phyloP scores from a whole-genome alignment of 2,888 invertebrate genomes.

The Cosmorhoe ocellata region DNA sequence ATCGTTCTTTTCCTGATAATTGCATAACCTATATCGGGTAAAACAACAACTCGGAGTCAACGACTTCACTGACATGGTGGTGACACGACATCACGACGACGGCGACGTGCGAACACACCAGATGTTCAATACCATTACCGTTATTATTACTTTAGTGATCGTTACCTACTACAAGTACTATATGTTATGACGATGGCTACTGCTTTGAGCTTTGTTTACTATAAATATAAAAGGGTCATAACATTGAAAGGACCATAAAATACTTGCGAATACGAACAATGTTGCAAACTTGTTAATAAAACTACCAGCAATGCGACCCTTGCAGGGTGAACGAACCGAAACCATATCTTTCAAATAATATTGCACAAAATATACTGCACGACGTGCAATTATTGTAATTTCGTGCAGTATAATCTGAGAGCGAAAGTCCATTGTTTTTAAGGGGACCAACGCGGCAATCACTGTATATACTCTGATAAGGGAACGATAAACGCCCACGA shows the following conservation, averaged over 20 bases:
- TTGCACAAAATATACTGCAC: slow-evolving; percentile 39
- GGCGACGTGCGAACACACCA: slow-evolving; percentile 59
- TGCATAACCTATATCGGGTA: too few species aligned
- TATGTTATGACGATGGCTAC: slow-evolving; percentile 20
- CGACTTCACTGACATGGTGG: too few species aligned
- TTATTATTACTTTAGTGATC: slow-evolving; percentile 55
- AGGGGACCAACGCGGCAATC: slow-evolving; percentile 45
- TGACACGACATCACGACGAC: slow-evolving; percentile 27
- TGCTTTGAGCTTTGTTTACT: slow-evolving; percentile 12
- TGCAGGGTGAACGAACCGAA: slow-evolving; percentile 38
- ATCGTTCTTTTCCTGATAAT: too few species aligned
- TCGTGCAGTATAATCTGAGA: slow-evolving; percentile 26
- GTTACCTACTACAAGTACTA: slow-evolving; percentile 1
- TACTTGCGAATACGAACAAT: slow-evolving; percentile 17
- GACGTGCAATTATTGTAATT: slow-evolving; percentile 28
- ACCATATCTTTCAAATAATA: slow-evolving; percentile 38
- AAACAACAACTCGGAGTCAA: neutral
- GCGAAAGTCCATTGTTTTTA: slow-evolving; percentile 39
- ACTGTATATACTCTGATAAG: slow-evolving; percentile 59
- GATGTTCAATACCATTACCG: slow-evolving; percentile 62
- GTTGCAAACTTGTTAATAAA: slow-evolving; percentile 17
- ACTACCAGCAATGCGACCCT: slow-evolving; percentile 23
- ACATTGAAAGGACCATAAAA: slow-evolving; percentile 9
- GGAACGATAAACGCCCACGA: slow-evolving; percentile 60
- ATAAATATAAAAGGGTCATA: slow-evolving; percentile 7